These are phyloP conservation scores for Dromius quadrimaculatus DNA, from an alignment of 2,888 invertebrate genomes.

Conservation along the genomic window DNA sequence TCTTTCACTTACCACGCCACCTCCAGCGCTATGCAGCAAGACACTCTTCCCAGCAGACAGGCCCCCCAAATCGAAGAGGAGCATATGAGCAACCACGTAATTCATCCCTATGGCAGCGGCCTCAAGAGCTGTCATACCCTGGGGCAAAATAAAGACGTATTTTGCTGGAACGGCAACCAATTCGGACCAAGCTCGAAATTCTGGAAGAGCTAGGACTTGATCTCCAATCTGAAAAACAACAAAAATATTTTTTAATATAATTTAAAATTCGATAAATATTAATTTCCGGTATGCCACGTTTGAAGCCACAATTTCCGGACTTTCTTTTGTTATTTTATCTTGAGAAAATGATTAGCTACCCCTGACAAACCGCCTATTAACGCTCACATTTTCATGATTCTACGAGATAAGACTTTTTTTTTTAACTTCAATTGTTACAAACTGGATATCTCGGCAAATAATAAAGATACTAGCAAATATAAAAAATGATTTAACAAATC, in stretches of 20 bases:
- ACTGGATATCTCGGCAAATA: too few species aligned
- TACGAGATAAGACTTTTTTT: too few species aligned
- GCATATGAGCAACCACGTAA: slow-evolving; percentile 86
- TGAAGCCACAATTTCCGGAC: neutral
- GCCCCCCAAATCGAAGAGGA: slow-evolving; percentile 87
- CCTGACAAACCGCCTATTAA: too few species aligned
- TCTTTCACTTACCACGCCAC: slow-evolving; percentile 84
- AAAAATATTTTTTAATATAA: neutral
- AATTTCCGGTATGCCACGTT: too few species aligned
- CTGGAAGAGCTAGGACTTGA: slow-evolving; percentile 85
- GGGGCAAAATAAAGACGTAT: slow-evolving; percentile 82
- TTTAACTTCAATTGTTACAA: too few species aligned
- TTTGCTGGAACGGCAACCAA: slow-evolving; percentile 83
- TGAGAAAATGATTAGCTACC: neutral
- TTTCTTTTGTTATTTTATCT: neutral
- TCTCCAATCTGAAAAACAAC: slow-evolving; percentile 76
- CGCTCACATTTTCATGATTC: too few species aligned
- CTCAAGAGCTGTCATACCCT: slow-evolving; percentile 80
- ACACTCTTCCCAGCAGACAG: slow-evolving; percentile 83
- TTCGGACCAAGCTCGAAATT: slow-evolving; percentile 90
- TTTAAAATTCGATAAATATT: too few species aligned
- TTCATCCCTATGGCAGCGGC: slow-evolving; percentile 88
- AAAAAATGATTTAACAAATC: too few species aligned
- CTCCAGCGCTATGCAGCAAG: slow-evolving; percentile 87
- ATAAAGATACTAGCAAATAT: too few species aligned